Conservation (phyloP, 64 coral and sea anemone genomes). For the Montipora cactus region DNA sequence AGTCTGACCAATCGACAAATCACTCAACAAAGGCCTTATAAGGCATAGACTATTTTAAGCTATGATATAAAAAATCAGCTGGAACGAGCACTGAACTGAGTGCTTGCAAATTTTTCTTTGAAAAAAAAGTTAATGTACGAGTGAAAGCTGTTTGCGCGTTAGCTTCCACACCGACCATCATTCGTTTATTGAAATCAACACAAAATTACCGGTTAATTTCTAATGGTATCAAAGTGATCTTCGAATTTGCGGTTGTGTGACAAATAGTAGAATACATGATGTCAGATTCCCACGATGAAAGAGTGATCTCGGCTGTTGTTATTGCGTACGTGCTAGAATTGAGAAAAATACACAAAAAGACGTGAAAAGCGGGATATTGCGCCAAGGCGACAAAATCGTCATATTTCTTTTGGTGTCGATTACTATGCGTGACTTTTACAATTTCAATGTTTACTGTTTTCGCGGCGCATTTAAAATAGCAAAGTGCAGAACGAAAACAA, state of each 20-base stretch:
- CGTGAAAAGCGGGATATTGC: slow-evolving; percentile 15
- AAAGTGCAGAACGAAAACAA: slow-evolving; percentile 29
- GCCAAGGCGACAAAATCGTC: slow-evolving; percentile 23
- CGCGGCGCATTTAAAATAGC: slow-evolving; percentile 32
- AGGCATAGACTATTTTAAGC: slow-evolving; percentile 91
- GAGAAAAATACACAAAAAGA: not conserved
- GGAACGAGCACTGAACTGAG: slow-evolving; percentile 7
- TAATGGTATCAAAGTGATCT: not conserved
- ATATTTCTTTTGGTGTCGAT: slow-evolving; percentile 19
- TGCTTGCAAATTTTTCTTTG: not conserved
- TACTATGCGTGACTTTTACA: slow-evolving; percentile 29
- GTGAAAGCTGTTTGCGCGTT: not conserved
- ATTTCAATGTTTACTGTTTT: slow-evolving; percentile 26
- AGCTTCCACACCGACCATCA: not conserved
- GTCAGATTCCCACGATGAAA: slow-evolving; percentile 22
- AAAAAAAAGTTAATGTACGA: slow-evolving; percentile 1
- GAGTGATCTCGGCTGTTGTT: slow-evolving; percentile 37
- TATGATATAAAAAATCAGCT: slow-evolving; percentile 96
- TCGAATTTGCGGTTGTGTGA: slow-evolving; percentile 25
- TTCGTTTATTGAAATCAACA: not conserved
- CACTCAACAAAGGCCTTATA: slow-evolving; percentile 82
- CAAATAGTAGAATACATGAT: slow-evolving; percentile 19
- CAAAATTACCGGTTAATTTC: not conserved
- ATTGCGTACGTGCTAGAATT: slow-evolving; percentile 42
- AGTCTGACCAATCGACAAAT: slow-evolving; percentile 79